Evolutionary conservation across 2,888 invertebrate genomes (phyloP), one percentile per base, ranked within the genome.

Genomic region (Apocheima hispidaria): DNA sequence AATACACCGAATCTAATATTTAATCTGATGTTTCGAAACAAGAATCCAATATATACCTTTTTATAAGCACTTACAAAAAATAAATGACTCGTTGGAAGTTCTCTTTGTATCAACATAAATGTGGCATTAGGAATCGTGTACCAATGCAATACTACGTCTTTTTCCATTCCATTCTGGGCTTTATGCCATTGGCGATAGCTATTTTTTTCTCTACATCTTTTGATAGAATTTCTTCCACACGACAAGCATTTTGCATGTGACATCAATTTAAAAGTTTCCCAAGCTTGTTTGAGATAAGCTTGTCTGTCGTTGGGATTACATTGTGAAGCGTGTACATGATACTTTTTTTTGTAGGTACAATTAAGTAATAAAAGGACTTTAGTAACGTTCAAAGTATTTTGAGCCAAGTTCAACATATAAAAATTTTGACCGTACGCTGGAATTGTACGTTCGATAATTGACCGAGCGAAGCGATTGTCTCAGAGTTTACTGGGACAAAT

Each of bases 241-340:
- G 18, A 48, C 33, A 9, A 36, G 46, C 26, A 12, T 40, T 54
- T 55, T 33, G 33, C 33, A 48, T 46, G 44, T 20, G 33, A n/a
- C 40, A 33, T 56, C 49, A 56, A 56, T 56, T 56, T 56, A 49
- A 56, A 56, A 56, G 56, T 49, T 49, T 40, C 33, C 6, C 36
- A 38, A n/a, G 40, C 23, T 56, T 40, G 49, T 40, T 28, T 21
- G 35, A 10, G 21, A 40, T 18, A 55, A 56, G 21, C 41, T 33
- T n/a, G 30, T 41, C 41, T 49, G 49, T 56, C 49, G 41, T 35
- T 12, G 20, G 33, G 40, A 40, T 48, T 40, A 48, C 20, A 40
- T 10, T 30, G 36, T 18, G 4, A n/a, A 26, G 36, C 20, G 20
- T 40, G 28, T 43, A 35, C 33, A 4, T n/a, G n/a, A 38, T n/a